A percentile compares a stretch with the other conserved stretches of the same genome.
These are phyloP conservation scores for Lordiphosa stackelbergi DNA, from an alignment of 1,140 invertebrate genomes.

Conservation along the genomic window DNA sequence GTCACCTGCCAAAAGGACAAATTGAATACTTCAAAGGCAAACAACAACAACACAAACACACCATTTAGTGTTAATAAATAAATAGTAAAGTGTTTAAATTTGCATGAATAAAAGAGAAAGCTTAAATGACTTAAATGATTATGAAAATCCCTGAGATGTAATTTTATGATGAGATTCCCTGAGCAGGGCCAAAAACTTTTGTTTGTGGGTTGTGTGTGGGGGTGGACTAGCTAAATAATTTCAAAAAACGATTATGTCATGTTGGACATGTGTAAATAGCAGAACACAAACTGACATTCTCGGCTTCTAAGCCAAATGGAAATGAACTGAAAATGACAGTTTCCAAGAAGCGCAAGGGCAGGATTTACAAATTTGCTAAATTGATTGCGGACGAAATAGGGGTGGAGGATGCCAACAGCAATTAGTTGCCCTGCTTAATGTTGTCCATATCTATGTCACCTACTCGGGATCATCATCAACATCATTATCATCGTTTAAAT, in stretches of 20 bases:
- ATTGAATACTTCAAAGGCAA: conserved; percentile 53
- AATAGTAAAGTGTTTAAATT: conserved; percentile 56
- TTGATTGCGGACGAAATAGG: conserved; percentile 28
- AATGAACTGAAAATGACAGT: conserved; percentile 59
- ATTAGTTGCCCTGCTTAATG: neutral
- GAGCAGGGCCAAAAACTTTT: conserved; percentile 23
- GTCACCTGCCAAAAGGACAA: conserved; percentile 50
- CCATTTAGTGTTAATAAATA: conserved; percentile 61
- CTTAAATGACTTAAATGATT: conserved; percentile 63
- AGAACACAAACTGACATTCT: conserved; percentile 6
- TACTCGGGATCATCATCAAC: neutral
- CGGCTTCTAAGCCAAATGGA: conserved; percentile 45
- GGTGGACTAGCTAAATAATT: conserved; percentile 44
- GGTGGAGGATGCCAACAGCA: neutral
- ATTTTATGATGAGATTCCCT: conserved; percentile 35
- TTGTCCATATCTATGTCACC: conserved; percentile 9
- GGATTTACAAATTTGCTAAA: conserved; percentile 38
- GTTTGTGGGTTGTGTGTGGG: conserved; percentile 22
- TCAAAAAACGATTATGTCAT: conserved; percentile 70
- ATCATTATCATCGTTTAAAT: conserved; percentile 23
- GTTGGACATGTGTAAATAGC: conserved; percentile 63
- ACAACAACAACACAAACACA: conserved; percentile 20
- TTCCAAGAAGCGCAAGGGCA: conserved; percentile 8
- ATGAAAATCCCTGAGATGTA: conserved; percentile 68
- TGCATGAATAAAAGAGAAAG: conserved; percentile 67